Evolutionary conservation across 2,888 invertebrate genomes (phyloP), one percentile per base, ranked within the genome.

Genomic region (Tiliacea aurago): DNA sequence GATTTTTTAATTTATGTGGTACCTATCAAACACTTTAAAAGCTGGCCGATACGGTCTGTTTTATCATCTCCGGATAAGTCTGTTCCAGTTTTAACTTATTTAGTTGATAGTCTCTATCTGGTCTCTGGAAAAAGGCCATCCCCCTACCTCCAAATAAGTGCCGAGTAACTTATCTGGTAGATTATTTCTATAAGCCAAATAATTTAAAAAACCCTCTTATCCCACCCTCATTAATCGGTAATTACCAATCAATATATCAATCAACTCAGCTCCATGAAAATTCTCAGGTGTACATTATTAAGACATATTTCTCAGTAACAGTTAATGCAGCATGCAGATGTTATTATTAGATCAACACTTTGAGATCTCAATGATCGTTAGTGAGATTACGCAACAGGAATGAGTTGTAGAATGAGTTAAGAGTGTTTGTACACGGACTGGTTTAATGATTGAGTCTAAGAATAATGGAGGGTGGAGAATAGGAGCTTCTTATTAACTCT

Each of bases 381-480:
- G 33, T 63, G 28, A 41, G 59, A 90, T 73, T 28, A 82, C 66
- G 76, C 18, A 78, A 84, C 51, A 1, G 68, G 73, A 58, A 51
- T 67, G 55, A 51, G 28, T 41, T 49, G 15, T 33, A 1, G 41
- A 33, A 7, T 45, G 33, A 49, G 23, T 65, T 20, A 84, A 28
- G 45, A 33, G 56, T 9, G 58, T 11, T 18, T 4, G 9, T 41
- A 66, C 73, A 83, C 66, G 37, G 15, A 5, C 47, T 45, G 43
- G 18, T 56, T 56, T 5, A 45, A 13, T 1, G 18, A 61, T 67
- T 77, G 18, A 41, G 9, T 41, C 9, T 9, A 41, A 9, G 9
- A 41, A 41, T 41, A 41, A 41, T 41, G 41, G 41, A 41, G 1
- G 41, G 41, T 41, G 9, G 41, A 41, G 41, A 41, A 41, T 9